Base-by-base conservation (phyloP, 2,888 invertebrate genomes). In the Harpagoxenus sublaevis region DNA sequence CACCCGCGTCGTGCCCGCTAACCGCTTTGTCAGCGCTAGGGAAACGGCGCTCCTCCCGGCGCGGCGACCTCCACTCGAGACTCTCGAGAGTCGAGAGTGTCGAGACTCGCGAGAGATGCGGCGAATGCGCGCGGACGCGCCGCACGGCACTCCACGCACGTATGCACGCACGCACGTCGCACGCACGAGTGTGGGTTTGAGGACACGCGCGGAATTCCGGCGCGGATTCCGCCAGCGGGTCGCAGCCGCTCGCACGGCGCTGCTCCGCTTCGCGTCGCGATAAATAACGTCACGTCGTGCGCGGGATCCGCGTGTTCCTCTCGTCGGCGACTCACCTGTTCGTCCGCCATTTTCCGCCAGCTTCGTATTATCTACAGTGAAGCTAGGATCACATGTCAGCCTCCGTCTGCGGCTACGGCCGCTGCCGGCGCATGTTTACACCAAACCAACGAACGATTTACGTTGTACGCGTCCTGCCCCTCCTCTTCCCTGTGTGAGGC, bases 281-380 rank as follows among this genome's bases (percentile, higher is more conserved):
- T 35, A 85, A 89, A 88, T 84, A 86, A 55, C 71, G 83, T 83
- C 60, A 71, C 62, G 28, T 55, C 84, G 57, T 88, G 88, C 89
- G 23, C 70, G 87, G 87, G 83, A 87, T 88, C 88, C 74, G 87
- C 89, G 91, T 89, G 87, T 92, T 92, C 92, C 92, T 92, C 42
- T 94, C 92, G 94, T 94, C 94, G 92, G 91, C 90, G 96, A 95
- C 96, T 96, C 96, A 97, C 97, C 97, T 97, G 97, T 96, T 97
- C 97, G 95, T 97, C 97, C 96, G 97, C 97, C 97, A 97, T 97
- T 96, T 97, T 97, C 95, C 94, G 57, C 74, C 15, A 95, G 93
- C 93, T 94, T 93, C 87, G 92, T 92, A 91, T 92, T 91, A 90
- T 91, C 91, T 92, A 90, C 90, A 89, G 79, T 91, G 89, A 91